Base-by-base conservation (phyloP, 1,140 invertebrate species). In the Oreohelix idahoensis region DNA sequence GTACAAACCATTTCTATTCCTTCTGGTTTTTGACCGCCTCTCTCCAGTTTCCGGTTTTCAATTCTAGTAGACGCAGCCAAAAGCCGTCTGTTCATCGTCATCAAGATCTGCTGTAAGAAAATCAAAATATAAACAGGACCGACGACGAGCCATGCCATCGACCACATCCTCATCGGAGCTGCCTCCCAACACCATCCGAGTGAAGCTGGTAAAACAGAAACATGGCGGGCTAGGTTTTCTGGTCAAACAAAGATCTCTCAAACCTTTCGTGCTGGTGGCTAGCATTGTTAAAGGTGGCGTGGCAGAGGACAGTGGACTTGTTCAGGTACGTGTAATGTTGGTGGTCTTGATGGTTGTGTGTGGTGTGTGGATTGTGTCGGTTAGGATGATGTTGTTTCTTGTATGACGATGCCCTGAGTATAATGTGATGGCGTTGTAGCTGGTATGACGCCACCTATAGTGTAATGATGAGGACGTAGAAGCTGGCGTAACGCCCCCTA, bases 221-320 rank as follows among this genome's bases (percentile, higher is more conserved):
- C 82, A 88, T 53, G 84, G 86, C 49, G 90, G 90, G 53, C 86
- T 91, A n/a, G 90, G 90, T 0, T 90, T 91, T 80, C 85, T 90
- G 75, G 89, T 91, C 29, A 87, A 88, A 51, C 88, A 90, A 71
- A 83, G 90, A 17, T 86, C 85, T 20, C 84, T 86, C 32, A 87
- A 88, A 35, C 90, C 89, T 8, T 85, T 87, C 73, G 88, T 91
- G 13, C 81, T 89, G 45, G 88, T 91, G 11, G 89, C 89, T 0
- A 89, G 89, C 36, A 82, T 91, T 26, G 87, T 90, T 13, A 82
- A 85, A 17, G 87, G 87, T 36, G 89, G 90, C 17, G 87, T 89
- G 11, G 90, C 90, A 0, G 87, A 89, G 69, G 88, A 90, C 75
- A 89, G 89, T 81, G 88, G 90, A 0, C 83, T 90, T 66, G 88